These are phyloP conservation scores for Oriolus oriolus DNA, from an alignment of 2,113 vertebrate species.

Conservation along the genomic window DNA sequence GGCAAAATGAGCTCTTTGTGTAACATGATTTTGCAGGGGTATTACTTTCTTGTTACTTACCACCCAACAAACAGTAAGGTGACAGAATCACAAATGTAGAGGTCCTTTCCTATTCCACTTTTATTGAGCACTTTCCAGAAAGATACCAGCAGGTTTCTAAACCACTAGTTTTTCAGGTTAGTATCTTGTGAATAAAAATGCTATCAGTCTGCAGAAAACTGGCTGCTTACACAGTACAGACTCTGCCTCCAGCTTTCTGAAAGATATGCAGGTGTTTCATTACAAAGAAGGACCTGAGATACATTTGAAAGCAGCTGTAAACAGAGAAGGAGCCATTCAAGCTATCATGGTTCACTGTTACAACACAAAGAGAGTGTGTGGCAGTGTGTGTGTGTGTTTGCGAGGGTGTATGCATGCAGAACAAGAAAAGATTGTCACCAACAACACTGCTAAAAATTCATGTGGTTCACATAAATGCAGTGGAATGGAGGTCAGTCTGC, in stretches of 20 bases:
- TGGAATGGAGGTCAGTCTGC: not conserved
- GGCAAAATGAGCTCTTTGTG: not conserved
- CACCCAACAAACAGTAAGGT: not conserved
- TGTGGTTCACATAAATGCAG: not conserved
- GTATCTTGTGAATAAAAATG: not conserved
- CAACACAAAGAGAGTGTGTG: not conserved
- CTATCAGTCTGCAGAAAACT: not conserved
- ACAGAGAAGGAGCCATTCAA: not conserved
- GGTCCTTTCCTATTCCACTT: not conserved
- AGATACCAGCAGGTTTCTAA: not conserved
- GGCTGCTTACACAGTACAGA: not conserved
- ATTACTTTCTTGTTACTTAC: not conserved
- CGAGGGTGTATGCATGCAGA: accelerated
- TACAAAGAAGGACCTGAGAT: not conserved
- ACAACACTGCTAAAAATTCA: not conserved
- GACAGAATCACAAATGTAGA: not conserved
- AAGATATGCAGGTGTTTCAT: conserved; percentile 7
- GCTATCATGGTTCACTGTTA: not conserved
- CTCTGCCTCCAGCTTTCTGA: not conserved
- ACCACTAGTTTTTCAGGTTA: not conserved
- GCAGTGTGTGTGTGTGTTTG: accelerated
- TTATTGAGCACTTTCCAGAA: not conserved
- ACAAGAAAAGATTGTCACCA: not conserved
- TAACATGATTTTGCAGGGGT: not conserved
- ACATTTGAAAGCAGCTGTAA: not conserved